Evolutionary conservation across 2,113 vertebrate genomes (phyloP).

Genomic region (Orycteropus afer): DNA sequence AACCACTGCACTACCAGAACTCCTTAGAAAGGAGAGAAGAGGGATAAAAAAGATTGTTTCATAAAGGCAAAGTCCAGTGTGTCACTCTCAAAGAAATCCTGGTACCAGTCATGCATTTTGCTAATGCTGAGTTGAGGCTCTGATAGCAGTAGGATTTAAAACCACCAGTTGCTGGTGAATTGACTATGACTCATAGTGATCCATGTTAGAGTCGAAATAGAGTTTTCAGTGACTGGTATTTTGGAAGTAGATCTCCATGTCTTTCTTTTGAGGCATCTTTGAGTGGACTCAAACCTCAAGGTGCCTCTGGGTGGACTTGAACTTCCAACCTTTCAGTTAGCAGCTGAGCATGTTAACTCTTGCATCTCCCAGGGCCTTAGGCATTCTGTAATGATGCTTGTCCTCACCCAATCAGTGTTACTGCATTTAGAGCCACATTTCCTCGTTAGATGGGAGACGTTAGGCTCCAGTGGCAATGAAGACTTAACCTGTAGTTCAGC

Average conservation of each 20-base stretch:
- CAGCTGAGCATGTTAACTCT: too few relatives aligned
- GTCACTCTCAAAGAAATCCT: background rate
- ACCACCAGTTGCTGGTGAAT: background rate
- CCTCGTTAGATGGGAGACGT: background rate
- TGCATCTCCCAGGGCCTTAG: background rate
- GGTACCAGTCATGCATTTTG: background rate
- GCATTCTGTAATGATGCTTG: background rate
- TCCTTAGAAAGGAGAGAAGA: constrained; percentile 15
- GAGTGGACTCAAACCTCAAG: background rate
- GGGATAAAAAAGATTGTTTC: background rate
- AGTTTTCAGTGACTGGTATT: background rate
- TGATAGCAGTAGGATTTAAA: background rate
- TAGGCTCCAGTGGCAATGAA: background rate
- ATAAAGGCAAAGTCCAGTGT: constrained; percentile 41
- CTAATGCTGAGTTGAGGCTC: background rate
- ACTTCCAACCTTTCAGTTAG: background rate
- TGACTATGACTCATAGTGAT: background rate
- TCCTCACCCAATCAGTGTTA: background rate
- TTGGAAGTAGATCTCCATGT: background rate
- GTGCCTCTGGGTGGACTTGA: background rate
- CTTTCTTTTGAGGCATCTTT: background rate
- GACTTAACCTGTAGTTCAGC: background rate
- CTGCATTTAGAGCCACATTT: background rate
- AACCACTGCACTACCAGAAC: too few relatives aligned
- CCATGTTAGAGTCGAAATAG: background rate